phyloP scores from a whole-genome alignment of 1,140 invertebrate species.

The Ptiloglossa arizonensis region DNA sequence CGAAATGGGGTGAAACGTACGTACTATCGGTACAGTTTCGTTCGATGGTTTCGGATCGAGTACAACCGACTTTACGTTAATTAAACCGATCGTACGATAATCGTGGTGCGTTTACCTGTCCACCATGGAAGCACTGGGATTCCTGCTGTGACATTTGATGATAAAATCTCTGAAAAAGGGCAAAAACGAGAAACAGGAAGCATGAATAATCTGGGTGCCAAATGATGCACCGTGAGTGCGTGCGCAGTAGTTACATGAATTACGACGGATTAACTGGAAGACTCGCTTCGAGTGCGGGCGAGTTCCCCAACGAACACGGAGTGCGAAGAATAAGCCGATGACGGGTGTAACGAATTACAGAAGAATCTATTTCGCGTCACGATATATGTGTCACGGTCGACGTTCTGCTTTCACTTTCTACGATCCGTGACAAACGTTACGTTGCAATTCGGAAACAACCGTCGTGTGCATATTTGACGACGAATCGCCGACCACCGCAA shows the following conservation, averaged over 20 bases:
- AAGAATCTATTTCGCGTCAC: conserved; percentile 37
- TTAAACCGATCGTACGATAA: conserved; percentile 11
- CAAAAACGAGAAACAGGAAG: conserved; percentile 64
- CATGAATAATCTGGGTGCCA: conserved; percentile 57
- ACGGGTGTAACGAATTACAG: not conserved
- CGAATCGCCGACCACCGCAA: not conserved
- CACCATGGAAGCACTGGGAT: conserved; percentile 87
- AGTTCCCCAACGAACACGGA: not conserved
- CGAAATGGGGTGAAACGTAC: too few species aligned
- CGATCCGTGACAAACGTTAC: conserved; percentile 8
- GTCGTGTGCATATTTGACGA: not conserved
- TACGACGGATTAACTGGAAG: not conserved
- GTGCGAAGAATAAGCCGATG: not conserved
- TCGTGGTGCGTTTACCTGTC: conserved; percentile 83
- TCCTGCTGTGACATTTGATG: conserved; percentile 90
- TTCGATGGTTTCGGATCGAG: not conserved
- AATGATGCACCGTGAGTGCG: conserved; percentile 20
- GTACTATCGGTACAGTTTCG: too few species aligned
- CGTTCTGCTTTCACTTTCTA: conserved; percentile 43
- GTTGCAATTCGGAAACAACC: conserved; percentile 14
- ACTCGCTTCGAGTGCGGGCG: not conserved
- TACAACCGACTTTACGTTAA: not conserved
- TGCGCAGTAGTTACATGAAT: conserved; percentile 19
- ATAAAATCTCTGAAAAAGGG: conserved; percentile 82
- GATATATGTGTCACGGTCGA: conserved; percentile 55